These are phyloP conservation scores for Steinernema hermaphroditum DNA, from an alignment of 2,888 invertebrate genomes.

Conservation along the genomic window DNA sequence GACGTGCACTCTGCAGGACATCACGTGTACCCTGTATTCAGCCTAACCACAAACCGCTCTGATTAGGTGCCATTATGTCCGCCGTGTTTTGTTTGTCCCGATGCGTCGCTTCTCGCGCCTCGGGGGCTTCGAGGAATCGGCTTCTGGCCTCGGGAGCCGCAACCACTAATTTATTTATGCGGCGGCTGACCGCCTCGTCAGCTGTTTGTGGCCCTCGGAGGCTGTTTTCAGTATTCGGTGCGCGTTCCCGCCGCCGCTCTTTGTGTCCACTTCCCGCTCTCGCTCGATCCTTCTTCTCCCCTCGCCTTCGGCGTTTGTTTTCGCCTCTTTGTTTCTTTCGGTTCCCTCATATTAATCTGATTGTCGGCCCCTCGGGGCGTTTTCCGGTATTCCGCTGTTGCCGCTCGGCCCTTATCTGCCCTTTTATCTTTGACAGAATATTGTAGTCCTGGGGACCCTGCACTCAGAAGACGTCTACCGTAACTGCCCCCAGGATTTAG, in stretches of 20 bases:
- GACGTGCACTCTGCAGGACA: background rate
- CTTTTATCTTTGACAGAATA: too few species aligned
- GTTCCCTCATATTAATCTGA: slow-evolving; percentile 25
- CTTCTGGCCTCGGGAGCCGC: too few species aligned
- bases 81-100: slow-evolving; percentile 7
- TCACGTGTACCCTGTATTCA: background rate
- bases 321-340: slow-evolving; percentile 6
- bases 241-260: background rate
- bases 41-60: background rate
- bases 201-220: background rate
- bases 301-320: background rate
- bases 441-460: too few species aligned
- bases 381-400: background rate
- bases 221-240: background rate
- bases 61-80: slow-evolving; percentile 18
- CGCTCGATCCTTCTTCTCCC: too few species aligned
- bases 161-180: background rate
- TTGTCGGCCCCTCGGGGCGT: background rate
- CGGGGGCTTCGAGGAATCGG: too few species aligned
- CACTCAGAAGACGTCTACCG: too few species aligned
- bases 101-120: too few species aligned
- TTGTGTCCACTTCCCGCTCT: slow-evolving; percentile 14
- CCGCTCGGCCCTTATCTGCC: background rate
- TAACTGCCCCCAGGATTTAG: background rate
- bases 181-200: background rate